Evolutionary conservation across 2,888 invertebrate genomes (phyloP), one percentile per base, ranked within the genome.

Genomic region (Cataglyphis rosenhaueri): DNA sequence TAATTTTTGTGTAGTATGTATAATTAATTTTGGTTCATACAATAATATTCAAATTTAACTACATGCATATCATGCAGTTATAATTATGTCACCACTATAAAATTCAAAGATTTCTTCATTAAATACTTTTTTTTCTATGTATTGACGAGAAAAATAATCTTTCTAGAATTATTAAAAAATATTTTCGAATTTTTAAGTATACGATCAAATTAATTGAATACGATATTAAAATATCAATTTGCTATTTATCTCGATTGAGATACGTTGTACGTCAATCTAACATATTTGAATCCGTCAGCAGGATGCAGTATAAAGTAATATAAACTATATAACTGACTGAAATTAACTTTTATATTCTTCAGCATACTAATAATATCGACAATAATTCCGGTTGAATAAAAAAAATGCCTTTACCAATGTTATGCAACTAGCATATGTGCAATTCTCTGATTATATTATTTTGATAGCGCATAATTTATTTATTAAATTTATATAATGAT

Each of bases 241-340:
- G 35, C 15, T n/a, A 15, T 32, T 62, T 44, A 21, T 15, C 44
- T 15, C 64, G 32, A 62, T 15, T 62, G 74, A 61, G 44, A 9
- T 62, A 25, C 35, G 21, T 15, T 52, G 8, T 55, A 59, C 41
- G 41, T 38, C 29, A 10, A 41, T n/a, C 18, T 61, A 57, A 29
- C 44, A 44, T 62, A 32, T 62, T 32, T 44, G 21, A 74, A 62
- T 74, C 74, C 44, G 32, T 74, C 21, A 73, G 41, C 29, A 74
- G n/a, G 74, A 44, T 32, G 32, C 32, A 18, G 32, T 32, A 61
- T 15, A 25, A 73, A 41, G 62, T 44, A 74, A 74, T 44, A 74
- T 32, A 32, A 61, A 18, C 61, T 61, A 57, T 61, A 57, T 71
- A 62, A 44, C 15, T 41, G 55, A 44, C 15, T 35, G 62, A 74